Base-by-base conservation (phyloP, 2,888 invertebrate genomes). In the Anthophora plumipes region DNA sequence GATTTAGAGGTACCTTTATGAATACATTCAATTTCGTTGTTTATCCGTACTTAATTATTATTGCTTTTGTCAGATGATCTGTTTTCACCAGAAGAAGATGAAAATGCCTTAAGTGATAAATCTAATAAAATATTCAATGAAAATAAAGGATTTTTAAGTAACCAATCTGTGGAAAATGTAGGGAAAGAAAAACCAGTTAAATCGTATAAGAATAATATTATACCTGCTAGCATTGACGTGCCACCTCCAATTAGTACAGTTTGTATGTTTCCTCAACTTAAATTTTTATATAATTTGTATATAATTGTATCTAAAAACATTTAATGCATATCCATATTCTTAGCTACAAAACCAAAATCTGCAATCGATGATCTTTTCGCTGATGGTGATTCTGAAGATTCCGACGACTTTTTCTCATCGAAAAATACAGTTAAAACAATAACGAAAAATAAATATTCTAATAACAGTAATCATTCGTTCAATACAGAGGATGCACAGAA, bases 311-410 rank as follows among this genome's bases (percentile, higher is more conserved):
- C 9, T 37, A 0, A 59, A 48, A 11, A 17, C 17, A 0, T 17
- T 20, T 54, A 41, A 39, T 46, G 52, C 50, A 2, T 46, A n/a
- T 61, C 0, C 64, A 12, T 63, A 67, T 74, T 88, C 88, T 14
- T 46, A 92, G 92, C 92, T 31, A 87, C 88, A 0, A 91, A 92
- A 66, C 91, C 92, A 43, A 93, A 93, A 85, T 92, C 93, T 12
- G 90, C 92, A 1, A 91, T 92, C n/a, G 93, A 93, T 54, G 93
- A 93, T 89, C 85, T 93, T 17, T 93, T 93, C 66, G 93, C 89
- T 9, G 93, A 93, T 67, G 90, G 85, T 4, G 91, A 93, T 74
- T 92, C 92, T 0, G 93, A 93, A 20, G 92, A 93, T 67, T 92
- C 92, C 4, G 92, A 93, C 67, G 92, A 92, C 68, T 92, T 93